Evolutionary conservation across 1,140 invertebrate species (phyloP).

Genomic region (Bombus superbus): DNA sequence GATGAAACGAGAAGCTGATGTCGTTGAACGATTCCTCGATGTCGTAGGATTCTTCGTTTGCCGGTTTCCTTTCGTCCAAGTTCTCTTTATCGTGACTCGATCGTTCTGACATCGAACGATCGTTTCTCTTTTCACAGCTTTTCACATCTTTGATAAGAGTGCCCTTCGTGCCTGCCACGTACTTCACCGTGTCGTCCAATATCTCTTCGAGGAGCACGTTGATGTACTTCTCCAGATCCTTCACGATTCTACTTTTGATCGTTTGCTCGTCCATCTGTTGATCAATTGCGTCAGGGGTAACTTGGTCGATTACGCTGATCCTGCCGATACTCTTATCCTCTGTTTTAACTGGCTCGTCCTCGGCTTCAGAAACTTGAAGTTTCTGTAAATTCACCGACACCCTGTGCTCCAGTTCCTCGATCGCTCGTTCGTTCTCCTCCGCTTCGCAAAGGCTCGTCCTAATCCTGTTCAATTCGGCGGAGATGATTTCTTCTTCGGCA

Average conservation of each 20-base stretch:
- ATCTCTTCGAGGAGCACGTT: slow-evolving; percentile 75
- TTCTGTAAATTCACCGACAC: slow-evolving; percentile 67
- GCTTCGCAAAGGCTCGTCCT: slow-evolving; percentile 77
- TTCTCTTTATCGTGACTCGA: not conserved
- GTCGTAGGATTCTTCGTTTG: not conserved
- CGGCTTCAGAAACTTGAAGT: slow-evolving; percentile 17
- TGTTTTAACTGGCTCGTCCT: not conserved
- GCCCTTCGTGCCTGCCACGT: slow-evolving; percentile 53
- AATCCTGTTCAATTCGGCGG: slow-evolving; percentile 76
- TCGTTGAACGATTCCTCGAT: slow-evolving; percentile 48
- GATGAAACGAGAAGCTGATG: slow-evolving; percentile 69
- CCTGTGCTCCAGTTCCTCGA: slow-evolving; percentile 74
- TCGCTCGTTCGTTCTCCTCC: slow-evolving; percentile 67
- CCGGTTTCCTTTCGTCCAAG: not conserved
- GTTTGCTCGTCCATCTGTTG: slow-evolving; percentile 60
- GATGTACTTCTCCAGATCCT: slow-evolving; percentile 75
- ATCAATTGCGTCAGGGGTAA: not conserved
- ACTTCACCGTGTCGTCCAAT: slow-evolving; percentile 74
- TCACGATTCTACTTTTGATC: slow-evolving; percentile 74
- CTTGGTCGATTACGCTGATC: not conserved
- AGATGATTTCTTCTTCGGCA: slow-evolving; percentile 72
- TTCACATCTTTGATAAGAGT: slow-evolving; percentile 6
- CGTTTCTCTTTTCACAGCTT: not conserved
- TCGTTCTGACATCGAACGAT: not conserved
- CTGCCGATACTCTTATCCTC: not conserved